phyloP scores from a whole-genome alignment of 2,888 invertebrate species.

The Anagyrus pseudococci region DNA sequence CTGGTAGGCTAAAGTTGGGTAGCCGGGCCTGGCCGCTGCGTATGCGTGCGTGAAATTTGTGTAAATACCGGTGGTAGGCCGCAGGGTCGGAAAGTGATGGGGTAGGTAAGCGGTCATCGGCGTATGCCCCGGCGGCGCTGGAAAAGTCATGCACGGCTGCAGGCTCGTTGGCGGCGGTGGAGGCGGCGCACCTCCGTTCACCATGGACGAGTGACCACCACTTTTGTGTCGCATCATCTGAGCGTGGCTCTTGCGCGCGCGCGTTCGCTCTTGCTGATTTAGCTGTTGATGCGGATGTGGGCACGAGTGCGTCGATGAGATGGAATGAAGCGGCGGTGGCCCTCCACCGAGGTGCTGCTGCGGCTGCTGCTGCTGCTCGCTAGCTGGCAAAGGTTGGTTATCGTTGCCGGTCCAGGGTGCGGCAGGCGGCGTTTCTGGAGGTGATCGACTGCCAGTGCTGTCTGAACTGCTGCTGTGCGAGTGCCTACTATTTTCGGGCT shows the following conservation, averaged over 20 bases:
- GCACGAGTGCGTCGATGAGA: constrained; percentile 61
- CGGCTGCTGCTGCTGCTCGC: constrained; percentile 42
- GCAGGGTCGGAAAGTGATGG: constrained; percentile 56
- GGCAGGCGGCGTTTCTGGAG: constrained; percentile 68
- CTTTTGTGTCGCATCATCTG: constrained; percentile 56
- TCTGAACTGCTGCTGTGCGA: constrained; percentile 63
- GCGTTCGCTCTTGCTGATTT: constrained; percentile 48
- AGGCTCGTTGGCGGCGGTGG: constrained; percentile 46
- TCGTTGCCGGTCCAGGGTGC: constrained; percentile 58
- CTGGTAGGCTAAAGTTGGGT: constrained; percentile 54
- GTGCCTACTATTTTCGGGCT: constrained; percentile 63
- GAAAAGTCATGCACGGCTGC: constrained; percentile 53
- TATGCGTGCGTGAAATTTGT: constrained; percentile 57
- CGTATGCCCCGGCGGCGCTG: constrained; percentile 52
- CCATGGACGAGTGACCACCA: constrained; percentile 42
- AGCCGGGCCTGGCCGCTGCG: constrained; percentile 44
- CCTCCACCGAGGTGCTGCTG: constrained; percentile 39
- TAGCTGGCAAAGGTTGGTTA: constrained; percentile 28
- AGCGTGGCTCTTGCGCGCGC: constrained; percentile 51
- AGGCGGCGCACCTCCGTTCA: constrained; percentile 52
- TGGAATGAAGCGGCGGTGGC: constrained; percentile 56
- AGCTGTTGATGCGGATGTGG: constrained; percentile 52
- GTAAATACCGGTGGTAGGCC: constrained; percentile 54
- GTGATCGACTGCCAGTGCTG: constrained; percentile 65
- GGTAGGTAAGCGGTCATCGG: constrained; percentile 50